Base-by-base conservation (phyloP, 2,888 invertebrate species). In the Stenolophus ochropezus region DNA sequence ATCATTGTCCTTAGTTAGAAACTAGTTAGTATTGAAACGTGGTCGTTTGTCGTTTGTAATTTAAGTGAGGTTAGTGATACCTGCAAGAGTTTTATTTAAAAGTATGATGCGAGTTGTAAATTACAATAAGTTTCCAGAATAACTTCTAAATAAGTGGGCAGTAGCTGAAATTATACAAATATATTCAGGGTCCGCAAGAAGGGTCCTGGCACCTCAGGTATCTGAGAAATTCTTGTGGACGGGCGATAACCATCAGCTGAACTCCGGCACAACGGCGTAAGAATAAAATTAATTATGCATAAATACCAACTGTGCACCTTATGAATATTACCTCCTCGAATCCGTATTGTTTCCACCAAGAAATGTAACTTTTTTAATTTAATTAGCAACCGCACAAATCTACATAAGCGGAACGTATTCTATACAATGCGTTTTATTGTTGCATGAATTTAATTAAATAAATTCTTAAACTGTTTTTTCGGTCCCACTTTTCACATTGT, bases 401-500 rank as follows among this genome's bases (percentile, higher is more conserved):
- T 75, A 51, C 53, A 75, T 75, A 51, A 75, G 53, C 74, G 53
- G 51, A 75, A 75, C 74, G 49, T 51, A 53, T 53, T 75, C 25
- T 75, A 75, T 27, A 75, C 53, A 75, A 49, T 75, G 74, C 74
- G 53, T 53, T 49, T 4, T 75, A 51, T 73, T 51, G 23, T 51
- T 25, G 25, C 51, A 75, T 75, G 74, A 75, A 65, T 65, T 65
- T 20, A 78, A 78, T 78, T 78, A 65, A 65, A 65, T 78, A 49
- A 58, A 77, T 77, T 56, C 11, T 76, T 58, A 56, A 76, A 56
- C n/a, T 33, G 76, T 56, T 77, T 61, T 76, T 51, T 53, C 53
- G 74, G 49, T 53, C 16, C 16, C 76, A 33, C 76, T 76, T 76
- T 76, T 76, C 76, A 77, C 78, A 78, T 78, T 78, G 78, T 78